Evolutionary conservation across 2,113 vertebrate genomes (phyloP).

Genomic region (Elaphurus davidianus): DNA sequence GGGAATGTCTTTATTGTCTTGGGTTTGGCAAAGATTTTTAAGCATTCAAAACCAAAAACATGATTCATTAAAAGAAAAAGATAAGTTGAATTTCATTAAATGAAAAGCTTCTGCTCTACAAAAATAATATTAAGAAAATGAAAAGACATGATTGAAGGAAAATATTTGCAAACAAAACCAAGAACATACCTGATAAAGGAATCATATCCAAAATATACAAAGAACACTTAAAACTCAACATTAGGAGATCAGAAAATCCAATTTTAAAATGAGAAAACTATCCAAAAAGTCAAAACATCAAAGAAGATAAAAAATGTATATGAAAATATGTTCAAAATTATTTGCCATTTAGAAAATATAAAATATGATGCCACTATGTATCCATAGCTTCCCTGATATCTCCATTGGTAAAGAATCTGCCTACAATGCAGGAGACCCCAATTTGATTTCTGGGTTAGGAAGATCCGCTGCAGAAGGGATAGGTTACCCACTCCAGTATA

Average conservation of each 20-base stretch:
- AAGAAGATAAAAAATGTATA: not conserved
- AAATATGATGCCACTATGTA: not conserved
- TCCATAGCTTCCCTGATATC: not conserved
- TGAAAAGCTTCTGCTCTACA: not conserved
- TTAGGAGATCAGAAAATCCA: not conserved
- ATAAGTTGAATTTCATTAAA: not conserved
- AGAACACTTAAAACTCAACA: not conserved
- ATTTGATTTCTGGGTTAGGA: not conserved
- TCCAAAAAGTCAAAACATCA: not conserved
- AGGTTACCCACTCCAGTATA: not conserved
- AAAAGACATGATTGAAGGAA: not conserved
- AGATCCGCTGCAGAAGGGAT: not conserved
- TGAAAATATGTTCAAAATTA: not conserved
- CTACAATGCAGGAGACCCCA: not conserved
- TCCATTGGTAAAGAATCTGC: not conserved
- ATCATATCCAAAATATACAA: not conserved
- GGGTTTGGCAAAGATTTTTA: not conserved
- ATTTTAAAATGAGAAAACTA: not conserved
- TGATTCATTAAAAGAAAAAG: not conserved
- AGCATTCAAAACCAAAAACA: not conserved
- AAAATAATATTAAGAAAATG: not conserved
- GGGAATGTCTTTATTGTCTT: not conserved
- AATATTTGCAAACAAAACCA: not conserved
- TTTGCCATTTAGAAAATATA: not conserved
- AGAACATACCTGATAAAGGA: not conserved